Conservation (phyloP, 2,113 vertebrate species). For the Muscicapa adusta region DNA sequence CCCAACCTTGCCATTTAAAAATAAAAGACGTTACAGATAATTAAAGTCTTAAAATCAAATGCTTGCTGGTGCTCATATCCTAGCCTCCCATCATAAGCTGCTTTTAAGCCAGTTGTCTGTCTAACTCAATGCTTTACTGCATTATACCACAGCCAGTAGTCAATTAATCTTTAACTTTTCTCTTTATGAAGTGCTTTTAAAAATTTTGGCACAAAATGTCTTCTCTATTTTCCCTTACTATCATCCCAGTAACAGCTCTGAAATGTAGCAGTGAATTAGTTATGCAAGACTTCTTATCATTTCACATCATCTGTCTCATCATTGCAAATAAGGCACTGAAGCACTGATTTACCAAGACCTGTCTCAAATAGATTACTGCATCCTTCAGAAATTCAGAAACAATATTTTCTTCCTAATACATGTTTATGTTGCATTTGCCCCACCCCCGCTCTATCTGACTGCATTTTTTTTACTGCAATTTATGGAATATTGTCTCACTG, state of each 20-base stretch:
- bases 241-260: slow-evolving; percentile 34
- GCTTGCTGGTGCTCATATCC: background rate
- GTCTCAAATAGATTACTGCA: slow-evolving; percentile 22
- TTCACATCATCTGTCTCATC: slow-evolving; percentile 16
- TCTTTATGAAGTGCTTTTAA: slow-evolving; percentile 4
- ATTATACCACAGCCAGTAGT: background rate
- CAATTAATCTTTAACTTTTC: slow-evolving; percentile 53
- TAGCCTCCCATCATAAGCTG: background rate
- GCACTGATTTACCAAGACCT: background rate
- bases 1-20: slow-evolving; percentile 35
- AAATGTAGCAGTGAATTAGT: slow-evolving; percentile 34
- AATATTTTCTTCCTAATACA: background rate
- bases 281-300: slow-evolving; percentile 48
- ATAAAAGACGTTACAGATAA: slow-evolving; percentile 6
- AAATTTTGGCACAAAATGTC: slow-evolving; percentile 29
- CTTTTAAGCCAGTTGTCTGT: slow-evolving; percentile 17
- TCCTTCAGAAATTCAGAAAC: background rate
- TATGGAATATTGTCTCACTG: background rate
- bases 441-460: accelerated
- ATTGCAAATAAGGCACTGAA: slow-evolving; percentile 16
- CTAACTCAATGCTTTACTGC: slow-evolving; percentile 22
- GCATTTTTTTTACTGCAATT: background rate
- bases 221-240: slow-evolving; percentile 24
- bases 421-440: background rate
- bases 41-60: slow-evolving; percentile 37